phyloP scores from a whole-genome alignment of 1,140 invertebrate species.

The Zaprionus africanus region DNA sequence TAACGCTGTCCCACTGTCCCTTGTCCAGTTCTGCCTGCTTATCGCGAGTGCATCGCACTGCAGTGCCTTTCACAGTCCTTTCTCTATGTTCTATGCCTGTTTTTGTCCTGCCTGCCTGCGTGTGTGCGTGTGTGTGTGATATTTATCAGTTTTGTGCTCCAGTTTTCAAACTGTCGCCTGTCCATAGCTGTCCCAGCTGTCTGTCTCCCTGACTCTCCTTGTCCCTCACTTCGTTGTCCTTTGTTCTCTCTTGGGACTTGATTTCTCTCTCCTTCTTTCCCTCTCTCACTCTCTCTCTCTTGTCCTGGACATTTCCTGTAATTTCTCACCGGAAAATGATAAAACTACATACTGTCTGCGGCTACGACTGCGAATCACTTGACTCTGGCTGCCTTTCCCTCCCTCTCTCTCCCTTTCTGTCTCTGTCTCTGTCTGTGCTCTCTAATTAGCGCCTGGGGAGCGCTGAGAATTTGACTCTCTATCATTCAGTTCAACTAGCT shows the following conservation, averaged over 20 bases:
- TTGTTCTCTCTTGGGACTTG: conserved; percentile 72
- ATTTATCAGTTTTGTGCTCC: conserved; percentile 68
- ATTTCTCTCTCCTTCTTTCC: conserved; percentile 48
- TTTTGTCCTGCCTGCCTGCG: not conserved
- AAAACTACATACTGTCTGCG: conserved; percentile 19
- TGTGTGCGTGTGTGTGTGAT: conserved; percentile 48
- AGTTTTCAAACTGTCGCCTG: conserved; percentile 55
- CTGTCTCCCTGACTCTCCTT: conserved; percentile 16
- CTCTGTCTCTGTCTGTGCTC: not conserved
- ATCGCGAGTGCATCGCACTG: conserved; percentile 75
- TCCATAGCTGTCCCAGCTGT: conserved; percentile 29
- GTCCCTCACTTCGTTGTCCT: conserved; percentile 38
- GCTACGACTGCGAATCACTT: conserved; percentile 33
- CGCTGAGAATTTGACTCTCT: conserved; percentile 52
- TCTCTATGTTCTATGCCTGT: not conserved
- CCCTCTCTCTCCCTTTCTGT: not conserved
- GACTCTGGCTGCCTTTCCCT: conserved; percentile 10
- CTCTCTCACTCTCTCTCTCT: not conserved
- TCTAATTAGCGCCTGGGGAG: conserved; percentile 75
- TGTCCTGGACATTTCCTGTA: conserved; percentile 69
- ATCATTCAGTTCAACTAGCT: conserved; percentile 18
- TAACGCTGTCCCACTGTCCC: conserved; percentile 22
- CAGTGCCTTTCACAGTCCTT: conserved; percentile 39
- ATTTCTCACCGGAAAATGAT: conserved; percentile 64
- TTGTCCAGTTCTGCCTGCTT: conserved; percentile 53